Base-by-base conservation (phyloP, 2,797 vertebrate genomes). In the Micromesistius poutassou region DNA sequence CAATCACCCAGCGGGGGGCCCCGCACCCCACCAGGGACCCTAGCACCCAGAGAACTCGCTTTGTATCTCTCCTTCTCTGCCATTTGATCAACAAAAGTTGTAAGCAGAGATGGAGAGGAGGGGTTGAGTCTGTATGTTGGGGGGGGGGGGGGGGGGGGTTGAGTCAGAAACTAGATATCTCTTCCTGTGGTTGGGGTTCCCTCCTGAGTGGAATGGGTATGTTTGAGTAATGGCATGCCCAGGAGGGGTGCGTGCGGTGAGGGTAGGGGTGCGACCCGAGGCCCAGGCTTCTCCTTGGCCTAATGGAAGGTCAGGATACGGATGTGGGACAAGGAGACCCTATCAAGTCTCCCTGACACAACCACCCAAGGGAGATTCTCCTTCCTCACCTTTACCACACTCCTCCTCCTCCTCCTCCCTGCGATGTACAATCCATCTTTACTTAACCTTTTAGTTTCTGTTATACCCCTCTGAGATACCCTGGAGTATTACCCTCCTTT, bases 251-350 rank as follows among this genome's bases (percentile, higher is more conserved):
- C 14, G 82, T 76, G 74, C 78, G 89, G 88, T 90, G 88, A 89
- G 81, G 86, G 87, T 83, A 77, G 85, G 89, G 89, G 85, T 79
- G 86, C 84, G 90, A 86, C 86, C 87, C 86, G 87, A 81, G 85
- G 80, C 84, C 25, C 82, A 81, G 83, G 80, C 82, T 76, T 81
- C 84, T 84, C 86, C 88, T 91, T 90, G 90, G 86, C 87, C 87
- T 86, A 84, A 85, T 88, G 87, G 87, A 91, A 92, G 90, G 91
- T 91, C 90, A 91, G 85, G 84, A 83, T 87, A 84, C 85, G 90
- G 89, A 89, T 87, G 85, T 89, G 88, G 86, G 83, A 89, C 87
- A 89, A 88, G 85, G 90, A 92, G 89, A 88, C 87, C 83, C 77
- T 62, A 89, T 81, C 84, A 36, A 88, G 89, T 83, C 73, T 35